Percentiles rank a stretch among this genome's conserved stretches.
Conservation (phyloP, 2,797 vertebrate species). For the Danio kyathit region DNA sequence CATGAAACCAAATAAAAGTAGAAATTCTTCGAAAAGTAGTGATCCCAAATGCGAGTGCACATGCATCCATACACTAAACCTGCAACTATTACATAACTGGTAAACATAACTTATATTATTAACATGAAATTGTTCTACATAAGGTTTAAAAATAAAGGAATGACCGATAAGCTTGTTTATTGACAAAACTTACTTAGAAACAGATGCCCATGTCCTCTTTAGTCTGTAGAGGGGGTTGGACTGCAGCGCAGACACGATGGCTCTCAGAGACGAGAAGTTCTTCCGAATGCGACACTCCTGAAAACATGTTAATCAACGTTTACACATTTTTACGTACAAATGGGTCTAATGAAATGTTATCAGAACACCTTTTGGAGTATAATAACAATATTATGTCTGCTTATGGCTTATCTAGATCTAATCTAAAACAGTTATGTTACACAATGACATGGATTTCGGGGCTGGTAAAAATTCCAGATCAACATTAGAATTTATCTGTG, state of each 20-base stretch:
- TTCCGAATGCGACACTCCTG: conserved; percentile 97
- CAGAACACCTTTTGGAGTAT: neutral
- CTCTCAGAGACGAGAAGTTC: conserved; percentile 96
- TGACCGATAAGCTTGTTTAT: neutral
- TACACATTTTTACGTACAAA: conserved; percentile 6
- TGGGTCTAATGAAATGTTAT: neutral
- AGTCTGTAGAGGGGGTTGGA: conserved; percentile 93
- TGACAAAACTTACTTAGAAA: conserved; percentile 87
- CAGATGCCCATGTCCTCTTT: conserved; percentile 89
- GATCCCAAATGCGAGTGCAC: neutral
- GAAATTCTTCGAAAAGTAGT: neutral
- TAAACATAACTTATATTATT: neutral
- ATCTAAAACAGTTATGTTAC: conserved; percentile 20
- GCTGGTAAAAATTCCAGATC: neutral
- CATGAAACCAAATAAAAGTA: neutral
- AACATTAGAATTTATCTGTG: neutral
- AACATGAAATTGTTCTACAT: neutral
- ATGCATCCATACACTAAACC: neutral
- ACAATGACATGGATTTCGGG: neutral
- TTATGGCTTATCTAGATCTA: conserved; percentile 27
- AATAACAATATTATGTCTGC: conserved; percentile 27
- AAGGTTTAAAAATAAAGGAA: neutral
- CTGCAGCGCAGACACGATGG: conserved; percentile 93
- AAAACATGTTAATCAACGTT: neutral
- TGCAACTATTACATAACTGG: neutral